phyloP scores from a whole-genome alignment of 2,113 vertebrate species.

The Dipodomys ordii region DNA sequence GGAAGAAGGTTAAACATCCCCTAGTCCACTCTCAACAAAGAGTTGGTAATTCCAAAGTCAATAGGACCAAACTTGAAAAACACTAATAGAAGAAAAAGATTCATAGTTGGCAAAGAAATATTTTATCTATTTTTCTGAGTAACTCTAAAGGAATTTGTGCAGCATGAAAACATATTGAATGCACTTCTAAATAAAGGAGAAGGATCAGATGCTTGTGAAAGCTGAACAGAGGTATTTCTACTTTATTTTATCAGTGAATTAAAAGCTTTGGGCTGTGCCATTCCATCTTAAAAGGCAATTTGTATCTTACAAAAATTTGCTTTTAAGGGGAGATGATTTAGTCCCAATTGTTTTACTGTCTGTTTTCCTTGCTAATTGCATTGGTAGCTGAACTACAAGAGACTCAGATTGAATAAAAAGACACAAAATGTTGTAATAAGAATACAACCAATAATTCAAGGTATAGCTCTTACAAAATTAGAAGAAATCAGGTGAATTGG shows the following conservation, averaged over 20 bases:
- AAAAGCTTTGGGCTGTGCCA: not conserved
- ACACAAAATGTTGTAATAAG: not conserved
- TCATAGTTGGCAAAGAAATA: rapidly evolving
- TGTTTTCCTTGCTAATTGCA: conserved; percentile 21
- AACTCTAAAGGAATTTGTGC: not conserved
- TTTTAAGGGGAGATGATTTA: not conserved
- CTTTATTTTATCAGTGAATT: not conserved
- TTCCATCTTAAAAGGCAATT: not conserved
- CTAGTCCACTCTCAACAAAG: not conserved
- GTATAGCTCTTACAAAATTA: too few relatives aligned
- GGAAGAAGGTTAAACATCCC: not conserved
- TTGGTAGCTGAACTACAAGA: not conserved
- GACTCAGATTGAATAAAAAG: not conserved
- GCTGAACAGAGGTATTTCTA: not conserved
- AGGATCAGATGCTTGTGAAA: not conserved
- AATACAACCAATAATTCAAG: too few relatives aligned
- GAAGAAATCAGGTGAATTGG: too few relatives aligned
- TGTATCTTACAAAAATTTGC: not conserved
- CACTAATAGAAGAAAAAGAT: not conserved
- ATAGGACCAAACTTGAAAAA: not conserved
- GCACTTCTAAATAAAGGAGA: not conserved
- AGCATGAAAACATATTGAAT: not conserved
- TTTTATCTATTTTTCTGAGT: not conserved
- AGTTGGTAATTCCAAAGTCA: not conserved
- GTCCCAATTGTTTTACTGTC: not conserved